Conservation (phyloP, 2,888 invertebrate genomes). For the Melanargia galathea region DNA sequence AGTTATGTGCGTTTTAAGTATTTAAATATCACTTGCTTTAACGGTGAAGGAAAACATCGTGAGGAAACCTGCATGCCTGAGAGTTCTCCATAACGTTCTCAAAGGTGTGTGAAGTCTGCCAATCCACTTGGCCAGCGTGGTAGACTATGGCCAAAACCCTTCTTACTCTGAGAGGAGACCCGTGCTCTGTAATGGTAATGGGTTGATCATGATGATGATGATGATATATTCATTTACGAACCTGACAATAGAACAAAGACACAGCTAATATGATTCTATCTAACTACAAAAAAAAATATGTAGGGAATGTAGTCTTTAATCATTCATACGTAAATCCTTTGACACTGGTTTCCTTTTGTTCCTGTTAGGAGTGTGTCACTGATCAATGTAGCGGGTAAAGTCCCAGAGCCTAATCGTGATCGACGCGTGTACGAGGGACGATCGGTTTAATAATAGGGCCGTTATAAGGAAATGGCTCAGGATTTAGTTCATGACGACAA, state of each 20-base stretch:
- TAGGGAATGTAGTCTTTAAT: neutral
- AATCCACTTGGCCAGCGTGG: too few species aligned
- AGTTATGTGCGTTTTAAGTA: too few species aligned
- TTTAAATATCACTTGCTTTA: too few species aligned
- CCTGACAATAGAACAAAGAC: neutral
- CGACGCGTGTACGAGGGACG: constrained; percentile 34
- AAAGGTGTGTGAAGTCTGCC: too few species aligned
- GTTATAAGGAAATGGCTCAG: constrained; percentile 37
- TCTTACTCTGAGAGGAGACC: too few species aligned
- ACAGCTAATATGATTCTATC: neutral
- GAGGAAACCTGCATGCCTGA: too few species aligned
- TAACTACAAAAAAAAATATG: neutral
- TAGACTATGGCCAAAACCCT: too few species aligned
- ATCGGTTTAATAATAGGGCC: constrained; percentile 35
- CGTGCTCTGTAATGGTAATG: too few species aligned
- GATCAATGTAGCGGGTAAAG: constrained; percentile 26
- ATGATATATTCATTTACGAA: too few species aligned
- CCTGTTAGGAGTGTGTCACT: constrained; percentile 14
- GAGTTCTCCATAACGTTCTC: too few species aligned
- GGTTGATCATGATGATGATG: too few species aligned
- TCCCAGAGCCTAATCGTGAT: constrained; percentile 31
- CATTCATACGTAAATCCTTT: constrained; percentile 6
- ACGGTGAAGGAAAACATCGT: too few species aligned
- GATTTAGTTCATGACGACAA: constrained; percentile 38
- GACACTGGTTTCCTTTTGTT: constrained; percentile 8